Evolutionary conservation across 2,888 invertebrate species (phyloP), one percentile per base, ranked within the genome.

Genomic region (Abscondita cerata): DNA sequence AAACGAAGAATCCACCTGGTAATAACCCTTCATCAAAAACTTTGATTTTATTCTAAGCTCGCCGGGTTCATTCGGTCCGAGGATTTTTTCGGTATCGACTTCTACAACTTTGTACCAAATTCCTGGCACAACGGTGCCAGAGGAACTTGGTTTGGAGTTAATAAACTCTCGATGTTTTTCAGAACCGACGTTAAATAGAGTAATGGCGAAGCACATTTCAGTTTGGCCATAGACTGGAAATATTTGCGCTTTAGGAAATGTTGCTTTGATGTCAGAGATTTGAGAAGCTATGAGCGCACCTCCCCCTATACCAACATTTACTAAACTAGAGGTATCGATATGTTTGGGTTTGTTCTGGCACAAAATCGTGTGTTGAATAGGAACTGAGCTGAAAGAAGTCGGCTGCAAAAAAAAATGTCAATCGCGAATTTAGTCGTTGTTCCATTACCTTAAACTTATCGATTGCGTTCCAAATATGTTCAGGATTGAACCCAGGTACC

Each of bases 11-110:
- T 80, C 81, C 59, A 76, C 67, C 50, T 81, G 81, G 69, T 82
- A 81, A 69, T 84, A 85, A 5, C 79, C 82, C 77, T 81, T 72
- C 62, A 77, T 73, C 25, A 63, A n/a, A 46, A 52, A 70, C 19
- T 72, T 65, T 2, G 69, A 81, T 75, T 82, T 83, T 1, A 84
- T 6, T 79, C 83, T 82, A 11, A 86, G 68, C 68, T 86, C 86
- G 15, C 86, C 86, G 0, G 76, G 73, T n/a, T 78, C 68, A 59
- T 83, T 81, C 0, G 83, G 78, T 38, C 83, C 83, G 2, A 77
- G 64, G 15, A 81, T 31, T 50, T 50, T 11, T 50, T 50, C 33
- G 1, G 50, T 50, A 13, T 50, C 33, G 1, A 50, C 5, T n/a
- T 50, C 50, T 2, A 50, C 50, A 13, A 77, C 77, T 68, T 76